Evolutionary conservation across 1,140 invertebrate species (phyloP), one percentile per base, ranked within the genome.

Genomic region (Adoxophyes honmai): DNA sequence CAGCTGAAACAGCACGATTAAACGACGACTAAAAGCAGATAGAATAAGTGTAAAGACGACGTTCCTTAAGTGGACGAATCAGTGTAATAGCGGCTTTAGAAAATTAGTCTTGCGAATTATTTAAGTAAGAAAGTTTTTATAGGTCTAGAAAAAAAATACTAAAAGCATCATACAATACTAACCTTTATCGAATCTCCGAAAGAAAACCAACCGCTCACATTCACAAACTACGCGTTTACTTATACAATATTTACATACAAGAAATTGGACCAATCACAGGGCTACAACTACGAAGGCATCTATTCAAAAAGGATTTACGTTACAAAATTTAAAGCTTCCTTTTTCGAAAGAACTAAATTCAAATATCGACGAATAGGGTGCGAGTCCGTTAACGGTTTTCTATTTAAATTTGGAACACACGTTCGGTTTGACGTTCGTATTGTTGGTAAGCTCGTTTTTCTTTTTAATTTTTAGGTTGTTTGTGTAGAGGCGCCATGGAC

Each of bases 231-330:
- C 33, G 7, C 3, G 34, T 39, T 57, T 51, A 55, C 53, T 59
- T 63, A 65, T 64, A 72, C 52, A 59, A 63, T 64, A 2, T 3
- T 3, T 28, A 28, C 21, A 62, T 70, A 70, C 55, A 67, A 70
- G 59, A 64, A 59, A 72, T 81, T 81, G 78, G 78, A 81, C 78
- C 78, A 71, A 75, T 55, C 54, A 65, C 63, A 57, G 60, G 59
- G 48, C 68, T 70, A 73, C 69, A 54, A 68, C 60, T 69, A 68
- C 62, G 70, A 83, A 84, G 78, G 77, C 80, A 81, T 74, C 73
- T 78, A 57, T 55, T 14, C 54, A 57, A 62, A 57, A 52, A 56
- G 57, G 21, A 51, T 48, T 55, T 48, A 35, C 59, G 42, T 48
- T 65, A 64, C 61, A 65, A 62, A 34, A 36, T 57, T 70, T 71